Evolutionary conservation across 1,140 invertebrate species (phyloP), one percentile per base, ranked within the genome.

Genomic region (Temnothorax nylanderi): DNA sequence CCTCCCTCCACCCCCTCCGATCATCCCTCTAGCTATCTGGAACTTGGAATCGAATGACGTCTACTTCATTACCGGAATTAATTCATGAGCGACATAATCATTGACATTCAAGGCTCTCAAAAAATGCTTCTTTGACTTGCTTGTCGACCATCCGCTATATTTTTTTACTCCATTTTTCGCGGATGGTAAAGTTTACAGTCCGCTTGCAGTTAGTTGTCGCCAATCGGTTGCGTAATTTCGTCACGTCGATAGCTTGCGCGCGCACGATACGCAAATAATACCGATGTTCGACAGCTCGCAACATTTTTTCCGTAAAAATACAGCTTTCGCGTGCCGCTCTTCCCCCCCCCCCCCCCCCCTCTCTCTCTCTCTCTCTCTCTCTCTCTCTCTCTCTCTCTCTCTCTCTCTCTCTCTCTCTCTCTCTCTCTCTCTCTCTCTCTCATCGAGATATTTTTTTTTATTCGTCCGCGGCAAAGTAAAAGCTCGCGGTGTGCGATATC

Each of bases 251-350:
- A 81, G 77, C 62, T 16, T 21, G 64, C 44, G 26, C 76, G 37
- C 54, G 67, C 51, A 34, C 67, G 60, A 34, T 71, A 47, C 60
- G 69, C 41, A 82, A 60, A 74, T 82, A 82, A 72, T 82, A 82
- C 21, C 67, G 51, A 47, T 82, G 34, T 34, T n/a, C 49, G 62
- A 82, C 21, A 60, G 41, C n/a, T 56, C 67, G 67, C 67, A 74
- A 82, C 67, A 74, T 74, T 82, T 82, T 72, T 82, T 74, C 54
- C 54, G 37, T 82, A 82, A 82, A 82, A 74, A 74, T 82, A 82
- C 67, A 58, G 54, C 77, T 76, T 65, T 54, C 60, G 82, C 82
- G 56, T 44, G 58, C 72, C 58, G 16, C 34, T 54, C 37, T 44
- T 13, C 44, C 67, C 21, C 37, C 34, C 21, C 44, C n/a, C 65